Evolutionary conservation across 2,888 invertebrate genomes (phyloP), one percentile per base, ranked within the genome.

Genomic region (Graphium colonna): DNA sequence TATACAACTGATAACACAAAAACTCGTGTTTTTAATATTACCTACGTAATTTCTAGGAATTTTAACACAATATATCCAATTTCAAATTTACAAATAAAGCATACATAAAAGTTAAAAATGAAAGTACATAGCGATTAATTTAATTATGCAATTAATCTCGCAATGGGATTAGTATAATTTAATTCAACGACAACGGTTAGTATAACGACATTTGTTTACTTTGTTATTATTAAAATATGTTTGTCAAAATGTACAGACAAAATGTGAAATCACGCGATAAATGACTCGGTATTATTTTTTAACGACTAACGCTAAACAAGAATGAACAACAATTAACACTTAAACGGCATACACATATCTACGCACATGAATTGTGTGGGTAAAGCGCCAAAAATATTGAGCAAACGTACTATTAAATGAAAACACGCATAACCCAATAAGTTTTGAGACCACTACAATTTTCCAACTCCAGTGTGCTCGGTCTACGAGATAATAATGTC

Each of bases 391-490:
- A 33, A 33, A 33, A 33, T 10, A 33, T 33, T 10, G 10, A 10
- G 33, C 10, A 10, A 33, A 33, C 33, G 33, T 10, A 33, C 33
- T 7, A 10, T 7, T 17, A 28, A 18, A 42, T 53, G 33, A 49
- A 42, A 46, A 21, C 44, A 33, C 40, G 40, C 43, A 48, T 28
- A 47, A 48, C 47, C 48, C 26, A 13, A 41, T 39, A 15, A 12
- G 33, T 38, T 18, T 39, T 31, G 15, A 43, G 41, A 49, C 15
- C 7, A 16, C 13, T 33, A 52, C 36, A 49, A 53, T 46, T 28
- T 53, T 39, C 31, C 44, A 49, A 49, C 53, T 53, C 44, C 44
- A 39, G 18, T 7, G 15, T 10, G 7, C 1, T 31, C 28, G n/a
- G 21, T 36, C 44, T 10, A 44, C n/a, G n/a, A n/a, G n/a, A n/a